These are phyloP conservation scores for Drosophila busckii DNA, from an alignment of 1,140 invertebrate species.

Conservation along the genomic window DNA sequence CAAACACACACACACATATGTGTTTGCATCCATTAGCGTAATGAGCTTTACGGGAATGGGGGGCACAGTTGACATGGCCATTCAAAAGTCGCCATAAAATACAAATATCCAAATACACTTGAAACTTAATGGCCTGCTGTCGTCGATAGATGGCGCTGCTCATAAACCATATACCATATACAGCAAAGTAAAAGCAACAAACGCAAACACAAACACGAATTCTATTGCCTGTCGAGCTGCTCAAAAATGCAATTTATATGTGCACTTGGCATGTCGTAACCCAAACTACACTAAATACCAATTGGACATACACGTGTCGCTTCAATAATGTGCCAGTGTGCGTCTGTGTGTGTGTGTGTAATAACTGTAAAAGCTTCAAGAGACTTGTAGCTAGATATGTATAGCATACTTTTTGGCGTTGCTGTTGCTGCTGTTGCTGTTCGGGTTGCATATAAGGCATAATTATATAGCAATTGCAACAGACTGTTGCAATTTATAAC, in stretches of 20 bases:
- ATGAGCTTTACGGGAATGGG: constrained; percentile 61
- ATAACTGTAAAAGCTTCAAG: constrained; percentile 63
- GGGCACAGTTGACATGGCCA: constrained; percentile 31
- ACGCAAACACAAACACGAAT: constrained; percentile 11
- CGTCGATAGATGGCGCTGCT: constrained; percentile 64
- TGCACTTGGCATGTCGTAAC: constrained; percentile 58
- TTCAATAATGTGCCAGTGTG: not conserved
- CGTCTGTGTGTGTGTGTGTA: constrained; percentile 53
- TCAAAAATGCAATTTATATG: constrained; percentile 77
- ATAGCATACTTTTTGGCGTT: constrained; percentile 24
- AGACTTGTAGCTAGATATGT: constrained; percentile 29
- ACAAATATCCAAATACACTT: constrained; percentile 60
- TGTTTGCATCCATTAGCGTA: constrained; percentile 59
- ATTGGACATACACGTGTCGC: constrained; percentile 17
- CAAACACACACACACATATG: constrained; percentile 2
- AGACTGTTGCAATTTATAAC: constrained; percentile 54
- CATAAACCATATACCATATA: constrained; percentile 63
- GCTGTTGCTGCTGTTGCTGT: not conserved
- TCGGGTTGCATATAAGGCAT: constrained; percentile 6
- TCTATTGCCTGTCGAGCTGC: constrained; percentile 51
- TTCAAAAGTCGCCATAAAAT: constrained; percentile 47
- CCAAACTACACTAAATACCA: constrained; percentile 61
- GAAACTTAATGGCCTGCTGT: constrained; percentile 62
- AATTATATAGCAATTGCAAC: constrained; percentile 66
- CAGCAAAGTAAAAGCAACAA: constrained; percentile 20